Evolutionary conservation across 1,140 invertebrate genomes (phyloP).

Genomic region (honey bee (Apis mellifera)): Amel_HAv3.1 CM009936.2:10427001-10427500

Average conservation of each 20-base stretch:
- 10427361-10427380: neutral
- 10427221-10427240: too few species aligned
- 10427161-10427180: too few species aligned
- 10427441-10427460: conserved; percentile 95
- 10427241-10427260: too few species aligned
- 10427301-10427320: too few species aligned
- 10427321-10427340: neutral
- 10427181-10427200: too few species aligned
- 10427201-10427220: too few species aligned
- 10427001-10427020: neutral
- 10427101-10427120: neutral
- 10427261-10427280: too few species aligned
- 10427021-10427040: neutral
- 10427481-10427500: conserved; percentile 97
- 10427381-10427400: conserved; percentile 94
- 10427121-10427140: too few species aligned
- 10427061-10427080: neutral
- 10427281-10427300: neutral
- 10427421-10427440: conserved; percentile 95
- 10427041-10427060: neutral
- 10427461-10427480: conserved; percentile 96
- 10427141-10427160: too few species aligned
- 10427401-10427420: conserved; percentile 97
- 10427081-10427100: neutral
- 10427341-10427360: neutral